Percentiles rank a stretch among this genome's conserved stretches.
Conservation (phyloP, 2,888 invertebrate genomes). For the Xestobium rufovillosum region DNA sequence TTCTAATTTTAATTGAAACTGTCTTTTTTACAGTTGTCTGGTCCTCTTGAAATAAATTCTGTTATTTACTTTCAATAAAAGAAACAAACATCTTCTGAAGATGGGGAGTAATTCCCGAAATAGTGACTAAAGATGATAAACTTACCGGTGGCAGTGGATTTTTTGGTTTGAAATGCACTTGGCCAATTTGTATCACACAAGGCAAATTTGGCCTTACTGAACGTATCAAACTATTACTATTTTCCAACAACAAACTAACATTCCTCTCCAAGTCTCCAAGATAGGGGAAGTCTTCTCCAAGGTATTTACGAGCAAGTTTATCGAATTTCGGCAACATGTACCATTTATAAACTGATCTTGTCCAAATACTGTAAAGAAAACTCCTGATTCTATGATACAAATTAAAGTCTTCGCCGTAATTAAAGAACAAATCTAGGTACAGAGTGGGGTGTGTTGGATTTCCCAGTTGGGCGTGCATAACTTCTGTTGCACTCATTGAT, state of each 20-base stretch:
- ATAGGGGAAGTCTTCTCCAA: constrained; percentile 18
- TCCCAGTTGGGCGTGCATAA: constrained; percentile 24
- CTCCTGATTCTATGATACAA: too few species aligned
- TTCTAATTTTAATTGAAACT: too few species aligned
- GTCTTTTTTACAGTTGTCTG: too few species aligned
- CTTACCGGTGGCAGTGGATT: too few species aligned
- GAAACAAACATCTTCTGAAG: too few species aligned
- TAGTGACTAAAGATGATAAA: too few species aligned
- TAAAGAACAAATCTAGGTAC: constrained; percentile 23
- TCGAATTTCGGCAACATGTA: constrained; percentile 14
- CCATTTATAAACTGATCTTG: too few species aligned
- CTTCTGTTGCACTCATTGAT: constrained; percentile 21
- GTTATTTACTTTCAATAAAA: too few species aligned
- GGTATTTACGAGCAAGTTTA: constrained; percentile 15
- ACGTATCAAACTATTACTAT: constrained; percentile 37
- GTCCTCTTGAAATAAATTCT: too few species aligned
- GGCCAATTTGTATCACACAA: constrained; percentile 36
- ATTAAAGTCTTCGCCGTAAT: constrained; percentile 10
- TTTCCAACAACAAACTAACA: constrained; percentile 39
- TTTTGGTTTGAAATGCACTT: too few species aligned
- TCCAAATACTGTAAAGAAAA: too few species aligned
- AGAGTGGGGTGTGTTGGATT: constrained; percentile 29
- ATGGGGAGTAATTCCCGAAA: too few species aligned
- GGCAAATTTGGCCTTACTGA: constrained; percentile 39
- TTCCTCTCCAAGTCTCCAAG: constrained; percentile 25